phyloP scores from a whole-genome alignment of 2,797 vertebrate genomes.

The Pseudopleuronectes americanus region DNA sequence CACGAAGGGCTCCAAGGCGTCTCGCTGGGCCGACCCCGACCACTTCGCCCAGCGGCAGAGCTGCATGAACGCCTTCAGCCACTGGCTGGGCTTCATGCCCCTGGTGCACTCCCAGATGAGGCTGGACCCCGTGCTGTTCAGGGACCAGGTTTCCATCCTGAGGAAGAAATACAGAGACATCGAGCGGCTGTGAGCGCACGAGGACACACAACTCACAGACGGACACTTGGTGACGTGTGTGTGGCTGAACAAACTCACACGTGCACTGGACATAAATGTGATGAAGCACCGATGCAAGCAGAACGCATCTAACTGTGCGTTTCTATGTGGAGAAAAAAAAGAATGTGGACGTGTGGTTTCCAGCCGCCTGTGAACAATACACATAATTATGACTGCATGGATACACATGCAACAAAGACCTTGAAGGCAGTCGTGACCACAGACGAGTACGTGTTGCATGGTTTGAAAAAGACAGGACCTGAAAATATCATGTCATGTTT shows the following conservation, averaged over 20 bases:
- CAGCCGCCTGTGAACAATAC: slow-evolving; percentile 38
- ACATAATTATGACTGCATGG: slow-evolving; percentile 58
- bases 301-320: slow-evolving; percentile 21
- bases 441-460: slow-evolving; percentile 62
- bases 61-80: slow-evolving; percentile 84
- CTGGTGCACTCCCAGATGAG: slow-evolving; percentile 86
- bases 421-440: slow-evolving; percentile 33
- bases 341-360: background rate
- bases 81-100: slow-evolving; percentile 87
- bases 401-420: slow-evolving; percentile 51
- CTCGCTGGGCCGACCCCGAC: slow-evolving; percentile 88
- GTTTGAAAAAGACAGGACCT: slow-evolving; percentile 52
- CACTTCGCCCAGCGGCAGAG: slow-evolving; percentile 88
- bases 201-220: slow-evolving; percentile 1
- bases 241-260: slow-evolving; percentile 17
- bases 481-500: slow-evolving; percentile 24
- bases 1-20: slow-evolving; percentile 82
- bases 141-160: slow-evolving; percentile 88
- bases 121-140: slow-evolving; percentile 86
- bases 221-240: background rate
- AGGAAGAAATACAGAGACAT: slow-evolving; percentile 89
- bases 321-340: slow-evolving; percentile 10
- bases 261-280: slow-evolving; percentile 43
- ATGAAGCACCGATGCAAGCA: slow-evolving; percentile 17
- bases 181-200: slow-evolving; percentile 73